phyloP scores from a whole-genome alignment of 2,113 vertebrate genomes.

The Cyprinodon brontotheroides region DNA sequence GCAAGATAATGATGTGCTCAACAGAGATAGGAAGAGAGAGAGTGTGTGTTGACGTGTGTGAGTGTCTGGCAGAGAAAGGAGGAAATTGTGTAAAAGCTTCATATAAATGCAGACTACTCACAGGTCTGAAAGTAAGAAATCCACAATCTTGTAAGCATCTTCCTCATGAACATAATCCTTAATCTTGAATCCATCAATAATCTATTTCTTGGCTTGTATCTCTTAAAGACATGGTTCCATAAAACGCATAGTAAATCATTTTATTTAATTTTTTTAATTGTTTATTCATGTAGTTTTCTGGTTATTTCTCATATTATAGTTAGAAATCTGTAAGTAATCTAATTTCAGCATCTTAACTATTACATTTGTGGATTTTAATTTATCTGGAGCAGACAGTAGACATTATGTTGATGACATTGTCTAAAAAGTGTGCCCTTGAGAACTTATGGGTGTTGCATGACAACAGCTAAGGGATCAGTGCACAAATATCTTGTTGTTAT shows the following conservation, averaged over 20 bases:
- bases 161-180: background rate
- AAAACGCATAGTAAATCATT: background rate
- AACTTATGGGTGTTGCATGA: background rate
- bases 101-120: background rate
- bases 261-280: background rate
- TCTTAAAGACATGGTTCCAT: background rate
- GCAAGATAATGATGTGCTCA: background rate
- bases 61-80: background rate
- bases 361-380: background rate
- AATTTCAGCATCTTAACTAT: background rate
- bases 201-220: background rate
- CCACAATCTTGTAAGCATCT: background rate
- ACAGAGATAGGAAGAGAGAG: background rate
- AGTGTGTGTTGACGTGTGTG: background rate
- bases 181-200: background rate
- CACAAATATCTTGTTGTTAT: background rate
- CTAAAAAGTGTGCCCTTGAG: background rate
- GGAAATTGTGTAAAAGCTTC: background rate
- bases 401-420: background rate
- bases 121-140: background rate
- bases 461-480: background rate
- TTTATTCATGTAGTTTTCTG: background rate
- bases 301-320: background rate
- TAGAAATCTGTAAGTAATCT: too few relatives aligned
- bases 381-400: slow-evolving; percentile 3